Conservation (phyloP, 2,888 invertebrate species). For the Charanyca ferruginea region DNA sequence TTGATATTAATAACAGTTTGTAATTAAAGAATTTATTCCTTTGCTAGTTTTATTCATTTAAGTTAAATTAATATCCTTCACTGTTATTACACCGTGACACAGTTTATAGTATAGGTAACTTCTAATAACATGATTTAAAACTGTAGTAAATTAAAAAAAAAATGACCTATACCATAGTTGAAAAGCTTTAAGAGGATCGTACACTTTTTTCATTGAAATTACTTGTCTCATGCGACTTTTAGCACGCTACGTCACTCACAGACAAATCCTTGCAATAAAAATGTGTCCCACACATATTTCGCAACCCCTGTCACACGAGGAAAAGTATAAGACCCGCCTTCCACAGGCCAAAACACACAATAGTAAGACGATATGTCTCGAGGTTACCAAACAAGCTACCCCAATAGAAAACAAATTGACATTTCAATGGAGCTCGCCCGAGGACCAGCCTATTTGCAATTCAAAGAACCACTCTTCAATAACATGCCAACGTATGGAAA, state of each 20-base stretch:
- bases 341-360: conserved; percentile 72
- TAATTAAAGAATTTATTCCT: background rate
- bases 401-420: conserved; percentile 91
- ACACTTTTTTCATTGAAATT: background rate
- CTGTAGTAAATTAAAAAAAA: too few species aligned
- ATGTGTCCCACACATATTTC: conserved; percentile 56
- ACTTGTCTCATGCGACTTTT: background rate
- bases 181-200: background rate
- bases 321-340: conserved; percentile 67
- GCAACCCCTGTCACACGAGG: conserved; percentile 61
- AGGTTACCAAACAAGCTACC: conserved; percentile 77
- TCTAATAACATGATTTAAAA: background rate
- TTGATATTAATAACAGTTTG: background rate
- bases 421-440: conserved; percentile 86
- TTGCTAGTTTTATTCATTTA: conserved; percentile 9
- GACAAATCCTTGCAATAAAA: conserved; percentile 32
- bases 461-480: conserved; percentile 88
- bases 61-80: conserved; percentile 24
- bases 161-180: too few species aligned
- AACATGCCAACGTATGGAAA: conserved; percentile 87
- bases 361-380: conserved; percentile 79
- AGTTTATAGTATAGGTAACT: background rate
- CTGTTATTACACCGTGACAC: conserved; percentile 18
- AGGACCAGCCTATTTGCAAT: conserved; percentile 88
- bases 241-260: background rate